phyloP scores from a whole-genome alignment of 2,888 invertebrate species.

The Brenthis hecate region DNA sequence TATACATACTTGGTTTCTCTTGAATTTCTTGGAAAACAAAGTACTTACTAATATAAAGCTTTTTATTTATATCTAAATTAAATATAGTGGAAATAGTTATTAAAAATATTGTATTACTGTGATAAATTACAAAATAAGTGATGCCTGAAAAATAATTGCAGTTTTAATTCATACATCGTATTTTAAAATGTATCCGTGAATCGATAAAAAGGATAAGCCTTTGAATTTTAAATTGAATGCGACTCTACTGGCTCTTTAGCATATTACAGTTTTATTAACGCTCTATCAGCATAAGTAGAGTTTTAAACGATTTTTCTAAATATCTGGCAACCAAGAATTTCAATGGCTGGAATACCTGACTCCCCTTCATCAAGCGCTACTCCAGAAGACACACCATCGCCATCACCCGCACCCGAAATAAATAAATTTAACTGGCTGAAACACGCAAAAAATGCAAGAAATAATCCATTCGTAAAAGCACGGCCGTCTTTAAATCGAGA shows the following conservation, averaged over 20 bases:
- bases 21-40: neutral
- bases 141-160: neutral
- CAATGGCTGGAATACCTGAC: conserved; percentile 49
- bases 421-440: conserved; percentile 72
- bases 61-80: neutral
- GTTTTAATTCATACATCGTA: neutral
- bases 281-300: neutral
- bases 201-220: neutral
- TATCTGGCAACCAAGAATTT: neutral
- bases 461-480: conserved; percentile 68
- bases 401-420: conserved; percentile 56
- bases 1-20: neutral
- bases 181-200: conserved; percentile 11
- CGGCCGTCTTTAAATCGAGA: conserved; percentile 69
- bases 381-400: conserved; percentile 57
- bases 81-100: neutral
- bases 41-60: neutral
- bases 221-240: neutral
- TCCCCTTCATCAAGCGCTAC: conserved; percentile 53
- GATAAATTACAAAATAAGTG: conserved; percentile 1
- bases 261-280: conserved; percentile 14
- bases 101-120: neutral
- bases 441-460: conserved; percentile 59
- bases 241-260: neutral
- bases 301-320: neutral